phyloP scores from a whole-genome alignment of 2,797 vertebrate genomes.

The Harpagifer antarcticus region DNA sequence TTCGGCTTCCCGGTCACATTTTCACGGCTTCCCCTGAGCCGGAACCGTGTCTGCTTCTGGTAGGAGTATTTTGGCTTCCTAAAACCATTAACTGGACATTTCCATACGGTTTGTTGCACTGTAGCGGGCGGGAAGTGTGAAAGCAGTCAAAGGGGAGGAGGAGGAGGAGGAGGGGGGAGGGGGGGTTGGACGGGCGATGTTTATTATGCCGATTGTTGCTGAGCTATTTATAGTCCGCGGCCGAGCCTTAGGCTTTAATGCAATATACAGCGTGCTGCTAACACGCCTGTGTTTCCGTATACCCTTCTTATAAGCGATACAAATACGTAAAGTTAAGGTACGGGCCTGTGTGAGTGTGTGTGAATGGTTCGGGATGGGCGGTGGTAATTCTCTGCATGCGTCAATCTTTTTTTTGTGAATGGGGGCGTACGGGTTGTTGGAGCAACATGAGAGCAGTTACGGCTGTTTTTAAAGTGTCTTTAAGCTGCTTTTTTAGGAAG shows the following conservation, averaged over 20 bases:
- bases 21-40: background rate
- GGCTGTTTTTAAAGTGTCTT: constrained; percentile 7
- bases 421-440: constrained; percentile 71
- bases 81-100: constrained; percentile 4
- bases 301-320: constrained; percentile 3
- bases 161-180: background rate
- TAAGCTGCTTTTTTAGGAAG: too few species aligned
- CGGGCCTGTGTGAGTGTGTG: constrained; percentile 64
- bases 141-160: constrained; percentile 9
- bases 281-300: background rate
- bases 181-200: constrained; percentile 48
- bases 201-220: constrained; percentile 81
- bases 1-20: constrained; percentile 11
- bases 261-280: background rate
- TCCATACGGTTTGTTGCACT: constrained; percentile 44
- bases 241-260: constrained; percentile 51
- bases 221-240: constrained; percentile 79
- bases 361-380: constrained; percentile 82
- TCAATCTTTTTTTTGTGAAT: constrained; percentile 84
- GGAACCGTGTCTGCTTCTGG: background rate
- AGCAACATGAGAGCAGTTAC: constrained; percentile 46
- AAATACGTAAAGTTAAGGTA: constrained; percentile 37
- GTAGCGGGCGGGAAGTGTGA: constrained; percentile 78
- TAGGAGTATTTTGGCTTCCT: constrained; percentile 1
- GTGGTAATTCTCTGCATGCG: constrained; percentile 83